These are phyloP conservation scores for Pectinophora gossypiella DNA, from an alignment of 1,140 invertebrate species.

Conservation along the genomic window DNA sequence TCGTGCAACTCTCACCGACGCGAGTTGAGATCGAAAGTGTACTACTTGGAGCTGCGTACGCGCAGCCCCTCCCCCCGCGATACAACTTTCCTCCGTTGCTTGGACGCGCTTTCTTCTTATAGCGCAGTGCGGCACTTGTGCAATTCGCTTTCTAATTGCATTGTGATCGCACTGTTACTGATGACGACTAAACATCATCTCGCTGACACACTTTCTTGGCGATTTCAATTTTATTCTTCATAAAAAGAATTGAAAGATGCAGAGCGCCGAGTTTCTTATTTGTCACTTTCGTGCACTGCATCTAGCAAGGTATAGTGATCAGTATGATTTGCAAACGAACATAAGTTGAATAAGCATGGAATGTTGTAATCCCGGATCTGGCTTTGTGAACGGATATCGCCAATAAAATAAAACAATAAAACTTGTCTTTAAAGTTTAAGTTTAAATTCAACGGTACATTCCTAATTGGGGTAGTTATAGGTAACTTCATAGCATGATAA, in stretches of 20 bases:
- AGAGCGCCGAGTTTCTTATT: too few relatives aligned
- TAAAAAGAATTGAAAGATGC: not conserved
- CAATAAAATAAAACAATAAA: too few relatives aligned
- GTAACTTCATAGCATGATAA: too few relatives aligned
- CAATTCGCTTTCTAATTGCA: slow-evolving; percentile 71
- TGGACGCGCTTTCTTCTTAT: slow-evolving; percentile 61
- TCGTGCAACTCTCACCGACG: slow-evolving; percentile 69
- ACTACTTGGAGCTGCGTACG: slow-evolving; percentile 67
- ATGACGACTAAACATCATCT: slow-evolving; percentile 44
- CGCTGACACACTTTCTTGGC: slow-evolving; percentile 41
- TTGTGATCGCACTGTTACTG: slow-evolving; percentile 57
- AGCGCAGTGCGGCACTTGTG: slow-evolving; percentile 44
- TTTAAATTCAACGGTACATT: too few relatives aligned
- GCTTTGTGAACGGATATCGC: too few relatives aligned
- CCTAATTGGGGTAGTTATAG: too few relatives aligned
- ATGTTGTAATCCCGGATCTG: too few relatives aligned
- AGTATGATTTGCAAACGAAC: too few relatives aligned
- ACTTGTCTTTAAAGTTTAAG: too few relatives aligned
- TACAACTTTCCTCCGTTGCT: slow-evolving; percentile 52
- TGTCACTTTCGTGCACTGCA: too few relatives aligned
- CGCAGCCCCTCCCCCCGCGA: slow-evolving; percentile 40
- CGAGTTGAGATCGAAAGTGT: slow-evolving; percentile 71
- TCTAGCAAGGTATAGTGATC: too few relatives aligned
- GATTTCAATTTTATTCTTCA: not conserved
- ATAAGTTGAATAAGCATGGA: too few relatives aligned